Evolutionary conservation across 2,797 vertebrate species (phyloP), one percentile per base, ranked within the genome.

Genomic region (Myiotriccus ornatus): DNA sequence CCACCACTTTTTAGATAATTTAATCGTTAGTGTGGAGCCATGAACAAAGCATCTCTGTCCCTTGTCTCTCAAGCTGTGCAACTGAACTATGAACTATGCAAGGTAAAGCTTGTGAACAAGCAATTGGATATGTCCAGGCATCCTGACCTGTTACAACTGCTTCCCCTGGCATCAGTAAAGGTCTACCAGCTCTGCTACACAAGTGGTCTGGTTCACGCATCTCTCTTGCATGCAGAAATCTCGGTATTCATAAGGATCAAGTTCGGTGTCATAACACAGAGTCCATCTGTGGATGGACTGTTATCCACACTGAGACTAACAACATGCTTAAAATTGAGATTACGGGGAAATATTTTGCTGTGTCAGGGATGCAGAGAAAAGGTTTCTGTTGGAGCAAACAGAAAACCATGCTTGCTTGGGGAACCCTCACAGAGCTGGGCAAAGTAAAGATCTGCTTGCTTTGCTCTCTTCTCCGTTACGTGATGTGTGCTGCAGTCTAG

Each of bases 181-280:
- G 11, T 16, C 41, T 10, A 44, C 7, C 15, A 63, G 15, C 18
- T 19, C 19, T 18, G 22, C 43, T 57, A n/a, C 17, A 16, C 4
- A 39, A 55, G 7, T 4, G 18, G 6, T 50, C 25, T 9, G 19
- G 4, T 34, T 78, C 32, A 19, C 0, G 2, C 10, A 7, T 70
- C 47, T 39, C 9, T 2, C 25, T 63, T 19, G 19, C 7, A 14
- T 0, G 1, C 16, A 49, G 49, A 68, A 86, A 44, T 43, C 0
- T 2, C 59, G 14, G 17, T 9, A 12, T 52, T 68, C 37, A 27
- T 14, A 39, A 74, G 21, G 44, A 32, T 13, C 9, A 13, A 32
- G 25, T 37, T 7, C 32, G 14, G 14, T 19, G 17, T 9, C 11
- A 1, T 22, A 60, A 9, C 5, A 22, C 3, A 6, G 3, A 17